Evolutionary conservation across 2,888 invertebrate genomes (phyloP).

Genomic region (Tethea ocularis): DNA sequence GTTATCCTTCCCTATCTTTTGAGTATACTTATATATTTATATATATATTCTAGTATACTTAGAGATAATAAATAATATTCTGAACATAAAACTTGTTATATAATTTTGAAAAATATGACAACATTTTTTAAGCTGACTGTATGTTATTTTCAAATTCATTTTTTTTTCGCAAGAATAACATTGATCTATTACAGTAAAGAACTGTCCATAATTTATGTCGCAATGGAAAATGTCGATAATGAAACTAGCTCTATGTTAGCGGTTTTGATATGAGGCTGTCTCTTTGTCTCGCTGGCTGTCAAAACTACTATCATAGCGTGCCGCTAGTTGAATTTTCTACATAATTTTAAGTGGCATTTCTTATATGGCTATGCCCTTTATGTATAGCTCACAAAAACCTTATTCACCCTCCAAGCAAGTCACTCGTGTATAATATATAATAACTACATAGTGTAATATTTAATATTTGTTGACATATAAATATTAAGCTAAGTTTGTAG

Average conservation of each 20-base stretch:
- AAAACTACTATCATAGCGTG: background rate
- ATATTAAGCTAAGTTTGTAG: slow-evolving; percentile 38
- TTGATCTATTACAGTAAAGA: slow-evolving; percentile 22
- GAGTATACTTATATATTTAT: too few species aligned
- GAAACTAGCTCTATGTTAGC: too few species aligned
- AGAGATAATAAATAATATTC: too few species aligned
- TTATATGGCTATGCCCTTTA: background rate
- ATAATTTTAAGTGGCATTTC: background rate
- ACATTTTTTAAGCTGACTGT: slow-evolving; percentile 19
- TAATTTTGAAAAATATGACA: background rate
- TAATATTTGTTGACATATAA: slow-evolving; percentile 34
- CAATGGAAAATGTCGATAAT: too few species aligned
- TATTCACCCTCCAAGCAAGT: slow-evolving; percentile 3
- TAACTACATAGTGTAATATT: slow-evolving; percentile 8
- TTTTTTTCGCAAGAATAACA: background rate
- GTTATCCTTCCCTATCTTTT: background rate
- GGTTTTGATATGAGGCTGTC: too few species aligned
- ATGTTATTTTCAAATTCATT: slow-evolving; percentile 6
- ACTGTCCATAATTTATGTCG: slow-evolving; percentile 10
- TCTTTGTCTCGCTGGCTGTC: too few species aligned
- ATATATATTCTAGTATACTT: too few species aligned
- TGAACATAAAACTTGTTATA: background rate
- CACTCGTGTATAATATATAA: background rate
- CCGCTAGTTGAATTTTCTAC: too few species aligned
- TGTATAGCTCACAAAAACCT: background rate